Evolutionary conservation across 2,888 invertebrate species (phyloP).

Genomic region (Nemoura dubitans): DNA sequence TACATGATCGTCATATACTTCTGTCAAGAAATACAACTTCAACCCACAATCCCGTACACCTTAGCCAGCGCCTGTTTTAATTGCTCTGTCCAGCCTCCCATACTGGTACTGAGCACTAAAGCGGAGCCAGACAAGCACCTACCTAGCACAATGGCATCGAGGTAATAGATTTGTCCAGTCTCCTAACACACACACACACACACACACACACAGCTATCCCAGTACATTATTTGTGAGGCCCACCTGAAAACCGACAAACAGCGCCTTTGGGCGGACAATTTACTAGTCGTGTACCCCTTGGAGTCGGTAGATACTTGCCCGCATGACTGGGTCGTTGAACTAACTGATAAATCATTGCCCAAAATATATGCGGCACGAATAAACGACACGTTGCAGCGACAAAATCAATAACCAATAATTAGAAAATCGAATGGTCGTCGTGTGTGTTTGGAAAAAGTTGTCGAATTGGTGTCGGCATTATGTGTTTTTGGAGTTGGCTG

Average conservation of each 20-base stretch:
- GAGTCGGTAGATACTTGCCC: constrained; percentile 3
- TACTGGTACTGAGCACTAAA: no score
- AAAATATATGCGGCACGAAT: not conserved
- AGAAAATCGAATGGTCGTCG: not conserved
- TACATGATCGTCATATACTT: no score
- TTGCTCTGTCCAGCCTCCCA: no score
- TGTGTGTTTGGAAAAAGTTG: no score
- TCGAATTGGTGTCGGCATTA: no score
- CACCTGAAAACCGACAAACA: not conserved
- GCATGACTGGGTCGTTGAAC: constrained; percentile 27
- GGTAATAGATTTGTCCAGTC: no score
- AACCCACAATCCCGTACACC: no score
- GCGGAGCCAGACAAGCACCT: no score
- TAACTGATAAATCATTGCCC: constrained; percentile 28
- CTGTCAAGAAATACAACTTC: no score
- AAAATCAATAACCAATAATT: constrained; percentile 23
- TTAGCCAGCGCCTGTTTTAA: no score
- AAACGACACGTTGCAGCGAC: not conserved
- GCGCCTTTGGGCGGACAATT: not conserved
- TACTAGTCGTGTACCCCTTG: not conserved
- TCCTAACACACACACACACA: no score
- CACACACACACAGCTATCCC: not conserved
- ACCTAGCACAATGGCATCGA: no score
- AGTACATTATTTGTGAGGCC: not conserved
- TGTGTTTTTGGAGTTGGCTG: not conserved